Conservation (phyloP, 2,888 invertebrate genomes). For the Netelia fuscicornis region DNA sequence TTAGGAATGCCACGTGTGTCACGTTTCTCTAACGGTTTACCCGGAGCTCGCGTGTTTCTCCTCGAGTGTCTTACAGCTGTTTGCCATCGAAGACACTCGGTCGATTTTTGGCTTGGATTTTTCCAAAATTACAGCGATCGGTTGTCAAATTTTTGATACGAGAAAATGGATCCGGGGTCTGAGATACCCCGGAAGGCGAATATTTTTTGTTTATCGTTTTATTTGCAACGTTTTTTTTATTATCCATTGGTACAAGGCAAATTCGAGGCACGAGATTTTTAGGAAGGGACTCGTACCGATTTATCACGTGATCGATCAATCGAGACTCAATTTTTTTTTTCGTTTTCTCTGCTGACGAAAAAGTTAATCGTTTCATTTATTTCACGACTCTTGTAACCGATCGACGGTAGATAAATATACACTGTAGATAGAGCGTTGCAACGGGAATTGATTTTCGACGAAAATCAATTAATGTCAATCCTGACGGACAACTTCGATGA, state of each 20-base stretch:
- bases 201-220: neutral
- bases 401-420: slow-evolving; percentile 33
- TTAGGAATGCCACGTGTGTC: slow-evolving; percentile 72
- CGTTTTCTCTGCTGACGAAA: neutral
- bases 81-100: neutral
- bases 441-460: slow-evolving; percentile 52
- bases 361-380: neutral
- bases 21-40: slow-evolving; percentile 72
- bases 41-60: slow-evolving; percentile 42
- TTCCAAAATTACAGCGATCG: no score
- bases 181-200: neutral
- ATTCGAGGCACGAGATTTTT: neutral
- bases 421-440: slow-evolving; percentile 9
- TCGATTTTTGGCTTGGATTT: no score
- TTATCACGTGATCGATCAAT: neutral
- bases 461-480: slow-evolving; percentile 56
- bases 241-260: neutral
- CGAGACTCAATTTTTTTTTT: slow-evolving; percentile 1
- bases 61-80: slow-evolving; percentile 45
- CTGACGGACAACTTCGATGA: slow-evolving; percentile 53
- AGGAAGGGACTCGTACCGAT: neutral
- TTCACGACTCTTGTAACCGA: neutral
- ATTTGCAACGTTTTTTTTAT: no score
- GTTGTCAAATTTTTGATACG: no score
- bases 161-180: neutral